phyloP scores from a whole-genome alignment of 2,113 vertebrate genomes.

The Spea multiplicata region DNA sequence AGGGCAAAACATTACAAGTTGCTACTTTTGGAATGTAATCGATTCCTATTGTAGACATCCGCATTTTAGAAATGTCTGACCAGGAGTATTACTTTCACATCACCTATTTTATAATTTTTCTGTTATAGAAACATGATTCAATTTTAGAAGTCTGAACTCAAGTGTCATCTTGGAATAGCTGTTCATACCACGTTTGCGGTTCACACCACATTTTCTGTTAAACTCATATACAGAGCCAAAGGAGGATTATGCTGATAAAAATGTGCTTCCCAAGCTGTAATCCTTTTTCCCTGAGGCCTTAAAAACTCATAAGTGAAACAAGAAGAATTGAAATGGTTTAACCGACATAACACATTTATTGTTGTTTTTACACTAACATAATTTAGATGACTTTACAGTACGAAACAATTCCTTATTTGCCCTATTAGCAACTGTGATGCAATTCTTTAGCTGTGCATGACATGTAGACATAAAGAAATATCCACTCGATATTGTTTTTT shows the following conservation, averaged over 20 bases:
- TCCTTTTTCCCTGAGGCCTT: slow-evolving; percentile 31
- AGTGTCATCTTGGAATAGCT: slow-evolving; percentile 5
- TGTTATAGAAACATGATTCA: not conserved
- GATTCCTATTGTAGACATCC: no score
- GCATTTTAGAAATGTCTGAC: no score
- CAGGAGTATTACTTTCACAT: no score
- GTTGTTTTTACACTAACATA: not conserved
- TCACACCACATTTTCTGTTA: slow-evolving; percentile 8
- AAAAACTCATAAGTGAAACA: slow-evolving; percentile 8
- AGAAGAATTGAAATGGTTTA: slow-evolving; percentile 3
- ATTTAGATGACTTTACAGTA: no score
- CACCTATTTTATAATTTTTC: no score
- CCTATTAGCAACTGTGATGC: no score
- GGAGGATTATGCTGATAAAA: slow-evolving; percentile 34
- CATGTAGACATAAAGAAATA: no score
- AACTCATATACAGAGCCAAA: not conserved
- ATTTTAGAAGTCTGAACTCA: not conserved
- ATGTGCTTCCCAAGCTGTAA: slow-evolving; percentile 28
- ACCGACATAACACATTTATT: not conserved
- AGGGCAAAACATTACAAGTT: no score
- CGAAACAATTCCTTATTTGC: no score
- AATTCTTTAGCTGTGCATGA: no score
- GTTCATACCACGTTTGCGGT: slow-evolving; percentile 1
- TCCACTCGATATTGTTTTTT: no score
- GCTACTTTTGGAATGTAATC: no score